Evolutionary conservation across 2,113 vertebrate genomes (phyloP).

Genomic region (Malurus cyaneus): DNA sequence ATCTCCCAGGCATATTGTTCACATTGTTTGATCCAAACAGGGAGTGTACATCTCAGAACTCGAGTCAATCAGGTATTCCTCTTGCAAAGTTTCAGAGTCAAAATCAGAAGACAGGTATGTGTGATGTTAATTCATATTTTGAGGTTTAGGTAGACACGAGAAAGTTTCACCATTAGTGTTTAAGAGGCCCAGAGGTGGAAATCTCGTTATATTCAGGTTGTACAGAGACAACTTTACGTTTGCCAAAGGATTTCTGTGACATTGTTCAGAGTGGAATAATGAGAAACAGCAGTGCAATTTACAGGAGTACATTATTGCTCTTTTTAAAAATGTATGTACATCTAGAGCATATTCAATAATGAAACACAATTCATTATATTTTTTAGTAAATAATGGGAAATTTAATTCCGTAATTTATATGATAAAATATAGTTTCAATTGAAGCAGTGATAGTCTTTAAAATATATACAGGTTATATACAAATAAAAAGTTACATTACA

Average conservation of each 20-base stretch:
- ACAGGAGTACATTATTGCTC: not conserved
- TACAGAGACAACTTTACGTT: not conserved
- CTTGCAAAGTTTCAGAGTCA: not conserved
- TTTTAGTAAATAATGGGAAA: not conserved
- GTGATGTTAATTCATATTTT: not conserved
- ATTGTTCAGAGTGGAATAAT: not conserved
- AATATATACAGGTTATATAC: not conserved
- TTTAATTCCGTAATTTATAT: not conserved
- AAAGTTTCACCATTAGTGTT: not conserved
- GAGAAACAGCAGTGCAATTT: not conserved
- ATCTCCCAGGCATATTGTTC: not conserved
- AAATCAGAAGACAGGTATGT: not conserved
- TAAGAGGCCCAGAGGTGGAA: not conserved
- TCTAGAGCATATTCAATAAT: not conserved
- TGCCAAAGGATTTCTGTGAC: not conserved
- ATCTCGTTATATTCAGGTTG: not conserved
- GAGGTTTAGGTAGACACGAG: not conserved
- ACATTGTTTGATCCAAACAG: not conserved
- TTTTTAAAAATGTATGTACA: not conserved
- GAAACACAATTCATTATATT: not conserved
- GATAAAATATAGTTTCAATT: conserved; percentile 41
- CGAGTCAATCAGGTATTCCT: not conserved
- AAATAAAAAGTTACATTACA: not conserved
- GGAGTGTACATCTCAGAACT: not conserved
- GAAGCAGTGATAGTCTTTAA: not conserved